Percentiles rank a stretch among this genome's conserved stretches.
Evolutionary conservation across 2,888 invertebrate genomes (phyloP).

Genomic region (Tenthredo scrophulariae): DNA sequence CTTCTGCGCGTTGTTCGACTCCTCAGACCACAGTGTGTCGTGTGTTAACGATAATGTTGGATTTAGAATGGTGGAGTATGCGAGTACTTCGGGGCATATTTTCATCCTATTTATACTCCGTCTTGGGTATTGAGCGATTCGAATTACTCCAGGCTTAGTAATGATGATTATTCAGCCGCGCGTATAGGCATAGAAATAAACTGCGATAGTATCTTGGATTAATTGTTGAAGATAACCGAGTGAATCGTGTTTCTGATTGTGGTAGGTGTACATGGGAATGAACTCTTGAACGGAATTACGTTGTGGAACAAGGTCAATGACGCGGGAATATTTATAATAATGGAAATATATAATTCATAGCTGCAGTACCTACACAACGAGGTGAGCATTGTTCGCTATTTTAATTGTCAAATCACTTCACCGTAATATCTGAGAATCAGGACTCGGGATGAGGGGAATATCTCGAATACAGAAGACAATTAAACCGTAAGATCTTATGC

Average conservation of each 20-base stretch:
- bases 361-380: not conserved
- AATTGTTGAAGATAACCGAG: constrained; percentile 11
- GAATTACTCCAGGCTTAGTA: not conserved
- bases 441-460: constrained; percentile 2
- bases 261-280: not conserved
- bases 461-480: constrained; percentile 16
- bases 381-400: constrained; percentile 5
- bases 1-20: not conserved
- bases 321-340: constrained; percentile 20
- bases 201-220: not conserved
- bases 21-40: not conserved
- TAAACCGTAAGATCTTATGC: constrained; percentile 12
- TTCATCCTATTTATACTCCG: not conserved
- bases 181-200: not conserved
- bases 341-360: constrained; percentile 20
- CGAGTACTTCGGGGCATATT: not conserved
- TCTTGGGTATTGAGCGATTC: not conserved
- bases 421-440: constrained; percentile 47
- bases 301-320: constrained; percentile 47
- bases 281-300: constrained; percentile 17
- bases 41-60: constrained; percentile 21
- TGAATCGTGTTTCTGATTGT: not conserved
- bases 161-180: not conserved
- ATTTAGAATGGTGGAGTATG: not conserved
- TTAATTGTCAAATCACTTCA: constrained; percentile 24